Evolutionary conservation across 2,888 invertebrate genomes (phyloP).

Genomic region (Ornithoptera priamus): DNA sequence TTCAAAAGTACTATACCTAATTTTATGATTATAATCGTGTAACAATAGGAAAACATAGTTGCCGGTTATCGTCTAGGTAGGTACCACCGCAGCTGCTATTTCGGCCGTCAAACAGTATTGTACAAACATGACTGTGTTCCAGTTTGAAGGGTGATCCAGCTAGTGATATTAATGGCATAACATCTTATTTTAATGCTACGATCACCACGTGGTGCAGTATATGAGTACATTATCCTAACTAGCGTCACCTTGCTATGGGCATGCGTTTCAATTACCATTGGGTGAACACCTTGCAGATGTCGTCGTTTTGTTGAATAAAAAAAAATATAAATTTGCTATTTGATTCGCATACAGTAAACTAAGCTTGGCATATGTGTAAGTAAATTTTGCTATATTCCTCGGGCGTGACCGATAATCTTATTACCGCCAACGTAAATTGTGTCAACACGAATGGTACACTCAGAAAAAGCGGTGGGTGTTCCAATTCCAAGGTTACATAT

Average conservation of each 20-base stretch:
- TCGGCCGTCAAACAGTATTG: too few relatives aligned
- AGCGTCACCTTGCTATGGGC: too few relatives aligned
- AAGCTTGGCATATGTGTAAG: background rate
- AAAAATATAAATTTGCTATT: background rate
- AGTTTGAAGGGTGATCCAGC: too few relatives aligned
- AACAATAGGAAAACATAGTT: background rate
- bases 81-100: too few relatives aligned
- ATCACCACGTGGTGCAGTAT: too few relatives aligned
- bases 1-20: background rate
- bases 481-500: slow-evolving; percentile 36
- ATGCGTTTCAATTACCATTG: too few relatives aligned
- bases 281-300: too few relatives aligned
- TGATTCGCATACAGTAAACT: background rate
- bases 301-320: background rate
- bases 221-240: too few relatives aligned
- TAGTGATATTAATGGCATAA: too few relatives aligned
- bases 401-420: slow-evolving; percentile 47
- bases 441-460: slow-evolving; percentile 51
- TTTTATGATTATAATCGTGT: background rate
- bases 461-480: slow-evolving; percentile 46
- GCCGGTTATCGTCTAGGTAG: too few relatives aligned
- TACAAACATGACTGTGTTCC: too few relatives aligned
- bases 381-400: slow-evolving; percentile 36
- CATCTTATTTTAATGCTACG: too few relatives aligned
- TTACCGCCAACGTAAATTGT: slow-evolving; percentile 59